These are phyloP conservation scores for Agrochola macilenta DNA, from an alignment of 2,888 invertebrate genomes.

Conservation along the genomic window DNA sequence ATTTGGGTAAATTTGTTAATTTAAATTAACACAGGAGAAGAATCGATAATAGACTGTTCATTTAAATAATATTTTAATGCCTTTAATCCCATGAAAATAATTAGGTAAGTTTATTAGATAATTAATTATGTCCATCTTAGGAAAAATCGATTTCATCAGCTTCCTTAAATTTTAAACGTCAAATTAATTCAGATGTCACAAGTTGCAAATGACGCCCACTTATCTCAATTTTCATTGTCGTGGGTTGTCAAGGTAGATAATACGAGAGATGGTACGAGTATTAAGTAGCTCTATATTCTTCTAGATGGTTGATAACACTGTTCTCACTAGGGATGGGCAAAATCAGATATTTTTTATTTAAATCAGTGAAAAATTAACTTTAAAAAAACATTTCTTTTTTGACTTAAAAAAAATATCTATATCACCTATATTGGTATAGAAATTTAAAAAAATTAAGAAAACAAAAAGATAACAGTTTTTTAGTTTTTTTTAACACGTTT, in stretches of 20 bases:
- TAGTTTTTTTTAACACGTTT: not conserved
- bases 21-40: not conserved
- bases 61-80: no score
- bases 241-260: slow-evolving; percentile 46
- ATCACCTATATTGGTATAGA: no score
- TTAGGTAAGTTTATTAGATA: slow-evolving; percentile 1
- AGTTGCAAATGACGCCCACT: slow-evolving; percentile 37
- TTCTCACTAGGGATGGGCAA: slow-evolving; percentile 9
- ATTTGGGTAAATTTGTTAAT: not conserved
- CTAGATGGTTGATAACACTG: slow-evolving; percentile 48
- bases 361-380: no score
- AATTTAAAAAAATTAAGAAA: no score
- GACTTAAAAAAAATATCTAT: no score
- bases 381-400: no score
- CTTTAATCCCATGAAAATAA: no score
- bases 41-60: not conserved
- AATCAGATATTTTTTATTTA: not conserved
- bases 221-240: slow-evolving; percentile 53
- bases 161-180: slow-evolving; percentile 17
- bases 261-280: slow-evolving; percentile 18
- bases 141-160: slow-evolving; percentile 36
- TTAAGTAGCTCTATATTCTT: slow-evolving; percentile 45
- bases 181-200: slow-evolving; percentile 46
- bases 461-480: no score
- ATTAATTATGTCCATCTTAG: slow-evolving; percentile 26